A percentile compares a stretch with the other conserved stretches of the same genome.
Evolutionary conservation across 2,888 invertebrate species (phyloP).

Genomic region (Mongoloraphidia duomilia): DNA sequence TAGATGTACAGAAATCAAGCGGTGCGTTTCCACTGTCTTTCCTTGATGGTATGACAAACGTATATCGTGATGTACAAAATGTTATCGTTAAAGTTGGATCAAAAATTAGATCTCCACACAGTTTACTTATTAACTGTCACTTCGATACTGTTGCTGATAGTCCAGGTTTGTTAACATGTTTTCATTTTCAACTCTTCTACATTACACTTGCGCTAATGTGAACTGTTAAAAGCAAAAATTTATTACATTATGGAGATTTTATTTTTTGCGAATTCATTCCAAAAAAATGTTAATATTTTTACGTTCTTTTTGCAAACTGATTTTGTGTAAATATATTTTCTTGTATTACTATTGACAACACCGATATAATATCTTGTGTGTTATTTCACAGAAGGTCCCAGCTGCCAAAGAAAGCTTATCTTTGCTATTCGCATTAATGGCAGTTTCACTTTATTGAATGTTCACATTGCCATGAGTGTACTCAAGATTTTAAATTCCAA

Average conservation of each 20-base stretch:
- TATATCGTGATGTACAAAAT: conserved; percentile 52
- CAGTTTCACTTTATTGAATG: too few relatives aligned
- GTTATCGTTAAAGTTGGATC: conserved; percentile 51
- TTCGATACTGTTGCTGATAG: conserved; percentile 60
- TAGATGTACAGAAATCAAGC: conserved; percentile 47
- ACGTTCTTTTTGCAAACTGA: too few relatives aligned
- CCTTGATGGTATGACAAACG: conserved; percentile 56
- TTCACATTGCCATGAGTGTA: too few relatives aligned
- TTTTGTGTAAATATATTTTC: too few relatives aligned
- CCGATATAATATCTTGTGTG: too few relatives aligned
- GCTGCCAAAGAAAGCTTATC: too few relatives aligned
- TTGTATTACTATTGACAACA: too few relatives aligned
- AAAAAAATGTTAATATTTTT: too few relatives aligned
- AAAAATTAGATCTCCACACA: conserved; percentile 34
- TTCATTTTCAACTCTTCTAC: neutral
- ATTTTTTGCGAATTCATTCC: neutral
- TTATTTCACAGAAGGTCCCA: too few relatives aligned
- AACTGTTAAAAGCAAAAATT: neutral
- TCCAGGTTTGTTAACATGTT: conserved; percentile 42
- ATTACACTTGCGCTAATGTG: neutral
- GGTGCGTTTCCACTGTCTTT: conserved; percentile 56
- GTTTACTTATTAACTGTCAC: conserved; percentile 61
- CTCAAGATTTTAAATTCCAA: too few relatives aligned
- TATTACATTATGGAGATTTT: neutral
- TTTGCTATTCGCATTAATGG: too few relatives aligned